phyloP scores from a whole-genome alignment of 2,113 vertebrate genomes.

The Ochotona princeps region DNA sequence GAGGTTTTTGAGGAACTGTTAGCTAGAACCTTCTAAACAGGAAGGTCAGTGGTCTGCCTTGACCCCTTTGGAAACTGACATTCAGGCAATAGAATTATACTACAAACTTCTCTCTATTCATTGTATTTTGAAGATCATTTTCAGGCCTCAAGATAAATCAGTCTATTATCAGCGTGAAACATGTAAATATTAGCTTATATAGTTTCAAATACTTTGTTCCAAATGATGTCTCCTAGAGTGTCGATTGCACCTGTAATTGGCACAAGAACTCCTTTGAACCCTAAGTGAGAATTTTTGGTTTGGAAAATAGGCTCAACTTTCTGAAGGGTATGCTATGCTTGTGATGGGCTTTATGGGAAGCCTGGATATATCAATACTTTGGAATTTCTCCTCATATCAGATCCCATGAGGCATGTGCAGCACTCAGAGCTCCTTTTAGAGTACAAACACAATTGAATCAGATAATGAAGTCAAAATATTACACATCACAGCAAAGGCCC shows the following conservation, averaged over 20 bases:
- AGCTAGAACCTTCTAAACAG: constrained; percentile 28
- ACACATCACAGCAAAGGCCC: background rate
- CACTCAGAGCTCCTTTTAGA: background rate
- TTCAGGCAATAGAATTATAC: background rate
- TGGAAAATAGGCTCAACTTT: background rate
- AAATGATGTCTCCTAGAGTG: background rate
- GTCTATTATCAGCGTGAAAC: background rate
- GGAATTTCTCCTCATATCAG: background rate
- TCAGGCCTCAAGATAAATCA: constrained; percentile 32
- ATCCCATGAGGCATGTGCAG: background rate
- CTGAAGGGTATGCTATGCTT: background rate
- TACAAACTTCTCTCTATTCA: background rate
- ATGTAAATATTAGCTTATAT: background rate
- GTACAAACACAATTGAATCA: background rate
- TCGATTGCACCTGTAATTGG: background rate
- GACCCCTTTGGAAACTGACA: background rate
- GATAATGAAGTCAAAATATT: background rate
- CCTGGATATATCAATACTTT: background rate
- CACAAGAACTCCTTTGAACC: background rate
- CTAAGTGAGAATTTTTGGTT: background rate
- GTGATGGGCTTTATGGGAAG: background rate
- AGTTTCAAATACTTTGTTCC: background rate
- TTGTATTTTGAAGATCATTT: constrained; percentile 32
- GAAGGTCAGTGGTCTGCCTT: background rate
- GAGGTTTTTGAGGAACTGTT: background rate